Conservation (phyloP, 2,888 invertebrate species). For the Bombyx huttoni region DNA sequence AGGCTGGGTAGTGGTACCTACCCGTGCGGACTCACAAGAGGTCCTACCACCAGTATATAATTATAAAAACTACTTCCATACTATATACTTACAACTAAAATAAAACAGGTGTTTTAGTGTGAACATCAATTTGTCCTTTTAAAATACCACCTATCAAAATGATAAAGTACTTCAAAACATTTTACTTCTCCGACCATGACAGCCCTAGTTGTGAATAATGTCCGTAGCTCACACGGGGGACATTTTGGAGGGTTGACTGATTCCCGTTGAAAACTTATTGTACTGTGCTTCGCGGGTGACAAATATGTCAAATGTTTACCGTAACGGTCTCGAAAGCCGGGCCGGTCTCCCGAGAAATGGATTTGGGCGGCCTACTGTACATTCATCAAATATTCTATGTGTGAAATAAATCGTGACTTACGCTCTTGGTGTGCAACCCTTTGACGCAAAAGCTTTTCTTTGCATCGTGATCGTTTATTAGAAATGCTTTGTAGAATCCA, state of each 20-base stretch:
- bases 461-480: too few relatives aligned
- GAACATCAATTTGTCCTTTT: too few relatives aligned
- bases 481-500: too few relatives aligned
- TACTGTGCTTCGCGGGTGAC: slow-evolving; percentile 8
- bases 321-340: background rate
- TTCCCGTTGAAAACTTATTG: slow-evolving; percentile 22
- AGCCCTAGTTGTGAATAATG: slow-evolving; percentile 8
- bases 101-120: too few relatives aligned
- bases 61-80: too few relatives aligned
- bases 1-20: too few relatives aligned
- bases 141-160: too few relatives aligned
- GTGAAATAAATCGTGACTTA: background rate
- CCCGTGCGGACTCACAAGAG: too few relatives aligned
- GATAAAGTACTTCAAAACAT: slow-evolving; percentile 7
- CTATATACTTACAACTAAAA: too few relatives aligned
- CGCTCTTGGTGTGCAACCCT: background rate
- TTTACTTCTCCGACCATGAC: slow-evolving; percentile 2
- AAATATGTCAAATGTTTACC: slow-evolving; percentile 10
- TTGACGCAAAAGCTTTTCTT: background rate
- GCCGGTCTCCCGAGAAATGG: background rate
- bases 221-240: slow-evolving; percentile 11
- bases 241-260: slow-evolving; percentile 21
- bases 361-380: background rate
- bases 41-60: too few relatives aligned
- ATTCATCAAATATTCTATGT: background rate